These are phyloP conservation scores for Anastrepha ludens DNA, from an alignment of 1,140 invertebrate genomes.

Conservation along the genomic window DNA sequence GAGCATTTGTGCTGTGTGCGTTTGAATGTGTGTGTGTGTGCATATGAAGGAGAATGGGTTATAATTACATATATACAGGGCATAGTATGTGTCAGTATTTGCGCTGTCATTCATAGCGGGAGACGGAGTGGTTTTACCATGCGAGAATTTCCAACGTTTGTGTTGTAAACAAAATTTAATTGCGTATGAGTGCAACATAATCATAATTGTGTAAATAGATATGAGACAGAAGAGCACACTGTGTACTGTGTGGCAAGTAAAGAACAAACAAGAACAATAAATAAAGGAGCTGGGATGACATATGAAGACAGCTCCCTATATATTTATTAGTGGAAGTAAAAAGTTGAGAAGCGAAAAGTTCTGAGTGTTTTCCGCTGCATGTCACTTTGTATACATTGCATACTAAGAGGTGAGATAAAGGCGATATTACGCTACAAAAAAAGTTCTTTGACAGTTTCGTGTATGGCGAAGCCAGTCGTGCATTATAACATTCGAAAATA, in stretches of 20 bases:
- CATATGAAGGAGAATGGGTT: background rate
- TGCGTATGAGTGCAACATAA: constrained; percentile 21
- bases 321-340: no score
- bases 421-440: no score
- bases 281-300: background rate
- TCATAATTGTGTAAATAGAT: background rate
- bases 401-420: no score
- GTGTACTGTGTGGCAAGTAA: background rate
- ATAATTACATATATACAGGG: background rate
- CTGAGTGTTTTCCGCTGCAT: no score
- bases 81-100: background rate
- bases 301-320: background rate
- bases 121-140: background rate
- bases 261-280: background rate
- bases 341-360: no score
- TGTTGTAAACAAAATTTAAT: constrained; percentile 40
- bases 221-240: background rate
- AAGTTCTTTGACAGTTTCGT: no score
- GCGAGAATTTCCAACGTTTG: background rate
- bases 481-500: no score
- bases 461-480: no score
- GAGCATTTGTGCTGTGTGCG: no score
- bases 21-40: background rate
- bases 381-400: no score
- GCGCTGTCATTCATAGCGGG: background rate